Conservation (phyloP, 2,888 invertebrate genomes). For the Xestia sexstrigata region DNA sequence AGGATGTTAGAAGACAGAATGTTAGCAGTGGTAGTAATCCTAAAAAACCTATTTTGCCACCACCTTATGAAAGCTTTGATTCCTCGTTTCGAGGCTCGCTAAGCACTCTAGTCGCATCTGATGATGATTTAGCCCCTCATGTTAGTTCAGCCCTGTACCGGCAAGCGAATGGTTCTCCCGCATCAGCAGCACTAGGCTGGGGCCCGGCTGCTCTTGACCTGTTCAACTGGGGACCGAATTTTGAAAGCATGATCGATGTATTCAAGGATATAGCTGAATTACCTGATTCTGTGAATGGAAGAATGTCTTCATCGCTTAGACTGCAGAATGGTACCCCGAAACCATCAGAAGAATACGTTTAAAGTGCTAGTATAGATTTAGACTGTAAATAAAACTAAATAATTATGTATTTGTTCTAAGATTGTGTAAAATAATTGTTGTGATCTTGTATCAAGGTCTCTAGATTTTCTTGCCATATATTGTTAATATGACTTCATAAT, state of each 20-base stretch:
- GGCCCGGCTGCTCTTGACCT: slow-evolving; percentile 92
- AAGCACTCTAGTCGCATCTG: slow-evolving; percentile 98
- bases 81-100: slow-evolving; percentile 98
- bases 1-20: slow-evolving; percentile 91
- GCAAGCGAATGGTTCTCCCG: slow-evolving; percentile 95
- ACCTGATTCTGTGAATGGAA: slow-evolving; percentile 95
- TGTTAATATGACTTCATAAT: slow-evolving; percentile 74
- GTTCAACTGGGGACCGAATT: slow-evolving; percentile 99
- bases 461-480: slow-evolving; percentile 89
- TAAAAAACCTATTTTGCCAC: slow-evolving; percentile 93
- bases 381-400: slow-evolving; percentile 71
- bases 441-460: slow-evolving; percentile 89
- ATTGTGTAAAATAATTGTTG: slow-evolving; percentile 83
- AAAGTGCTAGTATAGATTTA: slow-evolving; percentile 65
- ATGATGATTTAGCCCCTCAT: slow-evolving; percentile 96
- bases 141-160: slow-evolving; percentile 95
- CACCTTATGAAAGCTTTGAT: slow-evolving; percentile 97
- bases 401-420: slow-evolving; percentile 66
- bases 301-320: slow-evolving; percentile 94
- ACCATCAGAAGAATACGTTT: slow-evolving; percentile 97
- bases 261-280: slow-evolving; percentile 99
- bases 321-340: slow-evolving; percentile 95
- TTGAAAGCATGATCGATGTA: slow-evolving; percentile 98
- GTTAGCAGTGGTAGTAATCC: slow-evolving; percentile 88
- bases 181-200: slow-evolving; percentile 96